Base-by-base conservation (phyloP, 2,888 invertebrate genomes). In the Diogma glabrata region DNA sequence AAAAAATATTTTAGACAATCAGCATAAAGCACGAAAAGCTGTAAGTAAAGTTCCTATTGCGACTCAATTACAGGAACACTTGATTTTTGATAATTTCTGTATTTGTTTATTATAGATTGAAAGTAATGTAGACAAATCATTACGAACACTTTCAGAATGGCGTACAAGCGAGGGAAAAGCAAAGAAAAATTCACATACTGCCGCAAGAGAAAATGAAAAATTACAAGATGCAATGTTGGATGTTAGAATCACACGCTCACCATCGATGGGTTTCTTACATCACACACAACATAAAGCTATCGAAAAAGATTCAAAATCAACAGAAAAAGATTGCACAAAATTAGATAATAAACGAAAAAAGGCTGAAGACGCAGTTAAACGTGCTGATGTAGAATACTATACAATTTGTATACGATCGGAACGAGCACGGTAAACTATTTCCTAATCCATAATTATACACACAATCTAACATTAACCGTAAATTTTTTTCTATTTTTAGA, bases 371-470 rank as follows among this genome's bases (percentile, higher is more conserved):
- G 82, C 87, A 4, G 87, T 93, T 26, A 85, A 89, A 63, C 87
- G 92, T 66, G 87, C 91, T 49, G 94, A 94, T 71, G 85, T 89
- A 54, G 92, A 94, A 63, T 95, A 94, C 70, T 93, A 93, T 63
- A 89, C 89, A 56, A 79, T 87, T 49, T 92, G 92, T 63, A 84
- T 93, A 56, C 80, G 91, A 60, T 87, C 93, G 24, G 95, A 95
- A 72, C 75, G 91, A 60, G 84, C 91, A 17, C 82, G 90, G 26
- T 43, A 43, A 22, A 4, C 78, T 85, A 74, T 62, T 53, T 53
- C 40, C 20, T n/a, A 9, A 30, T 5, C 14, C 23, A 45, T 24
- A 47, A 17, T 26, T 48, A 23, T 17, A 12, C 1, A n/a, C n/a
- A n/a, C n/a, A n/a, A 43, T 7, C 36, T 4, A 36, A n/a, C n/a